phyloP scores from a whole-genome alignment of 1,140 invertebrate genomes.

The Drosophila chauvacae region DNA sequence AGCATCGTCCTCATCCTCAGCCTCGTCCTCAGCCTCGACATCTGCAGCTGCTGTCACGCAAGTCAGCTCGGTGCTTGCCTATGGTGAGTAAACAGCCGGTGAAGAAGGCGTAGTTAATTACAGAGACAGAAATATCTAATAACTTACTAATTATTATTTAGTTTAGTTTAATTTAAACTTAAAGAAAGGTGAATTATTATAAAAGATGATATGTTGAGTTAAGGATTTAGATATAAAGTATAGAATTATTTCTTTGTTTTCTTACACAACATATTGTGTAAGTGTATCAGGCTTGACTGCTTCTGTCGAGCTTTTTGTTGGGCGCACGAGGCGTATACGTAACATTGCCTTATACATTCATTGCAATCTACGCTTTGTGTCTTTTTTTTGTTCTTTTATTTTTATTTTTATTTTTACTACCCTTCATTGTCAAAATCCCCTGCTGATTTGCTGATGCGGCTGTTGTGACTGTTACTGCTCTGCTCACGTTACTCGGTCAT shows the following conservation, averaged over 20 bases:
- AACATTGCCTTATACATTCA: slow-evolving; percentile 38
- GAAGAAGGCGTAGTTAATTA: slow-evolving; percentile 1
- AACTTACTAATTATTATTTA: too few relatives aligned
- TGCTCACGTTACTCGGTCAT: slow-evolving; percentile 73
- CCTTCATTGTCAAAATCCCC: slow-evolving; percentile 27
- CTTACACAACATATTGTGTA: background rate
- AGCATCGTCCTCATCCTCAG: slow-evolving; percentile 10
- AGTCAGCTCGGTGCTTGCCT: slow-evolving; percentile 43
- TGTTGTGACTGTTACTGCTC: slow-evolving; percentile 18
- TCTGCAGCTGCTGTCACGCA: slow-evolving; percentile 36
- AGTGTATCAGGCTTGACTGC: slow-evolving; percentile 2
- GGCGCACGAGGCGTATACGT: slow-evolving; percentile 58
- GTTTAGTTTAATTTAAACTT: background rate
- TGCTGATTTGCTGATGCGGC: slow-evolving; percentile 29
- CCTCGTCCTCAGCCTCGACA: slow-evolving; percentile 17
- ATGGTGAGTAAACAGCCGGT: slow-evolving; percentile 42
- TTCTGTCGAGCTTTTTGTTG: slow-evolving; percentile 2
- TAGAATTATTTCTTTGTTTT: background rate
- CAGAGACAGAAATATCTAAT: background rate
- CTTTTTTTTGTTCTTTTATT: background rate
- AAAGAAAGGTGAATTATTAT: accelerated
- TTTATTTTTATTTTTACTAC: slow-evolving; percentile 17
- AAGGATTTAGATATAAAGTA: too few relatives aligned
- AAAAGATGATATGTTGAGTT: background rate
- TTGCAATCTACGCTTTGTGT: slow-evolving; percentile 22